Conservation (phyloP, 2,888 invertebrate genomes). For the Erebia epiphron region DNA sequence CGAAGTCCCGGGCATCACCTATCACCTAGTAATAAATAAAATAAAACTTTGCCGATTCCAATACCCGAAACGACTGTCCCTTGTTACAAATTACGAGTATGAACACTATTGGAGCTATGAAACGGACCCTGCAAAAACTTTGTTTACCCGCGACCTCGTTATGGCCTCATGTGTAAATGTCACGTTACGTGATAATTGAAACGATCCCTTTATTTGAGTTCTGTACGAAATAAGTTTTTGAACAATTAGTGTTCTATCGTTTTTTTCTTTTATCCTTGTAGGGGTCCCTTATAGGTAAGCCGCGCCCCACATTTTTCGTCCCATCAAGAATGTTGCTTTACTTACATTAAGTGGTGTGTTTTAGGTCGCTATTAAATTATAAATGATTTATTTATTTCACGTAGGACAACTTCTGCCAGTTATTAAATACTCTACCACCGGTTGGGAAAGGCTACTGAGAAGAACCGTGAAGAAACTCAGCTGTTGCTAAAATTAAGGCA, state of each 20-base stretch:
- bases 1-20: no score
- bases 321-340: no score
- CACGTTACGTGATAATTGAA: slow-evolving; percentile 27
- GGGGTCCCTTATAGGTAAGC: no score
- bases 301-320: no score
- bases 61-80: slow-evolving; percentile 15
- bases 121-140: slow-evolving; percentile 25
- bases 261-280: background rate
- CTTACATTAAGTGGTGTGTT: no score
- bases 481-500: no score
- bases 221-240: slow-evolving; percentile 19
- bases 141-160: background rate
- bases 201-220: slow-evolving; percentile 11
- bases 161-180: slow-evolving; percentile 31
- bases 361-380: no score
- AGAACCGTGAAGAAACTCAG: no score
- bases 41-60: slow-evolving; percentile 11
- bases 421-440: no score
- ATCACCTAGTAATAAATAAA: background rate
- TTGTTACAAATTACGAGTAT: slow-evolving; percentile 18
- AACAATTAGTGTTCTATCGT: background rate
- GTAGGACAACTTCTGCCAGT: no score
- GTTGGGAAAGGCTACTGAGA: no score
- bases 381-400: no score
- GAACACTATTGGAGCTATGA: slow-evolving; percentile 15